Evolutionary conservation across 1,140 invertebrate species (phyloP), one percentile per base, ranked within the genome.

Genomic region (Drosophila nebulosa): DNA sequence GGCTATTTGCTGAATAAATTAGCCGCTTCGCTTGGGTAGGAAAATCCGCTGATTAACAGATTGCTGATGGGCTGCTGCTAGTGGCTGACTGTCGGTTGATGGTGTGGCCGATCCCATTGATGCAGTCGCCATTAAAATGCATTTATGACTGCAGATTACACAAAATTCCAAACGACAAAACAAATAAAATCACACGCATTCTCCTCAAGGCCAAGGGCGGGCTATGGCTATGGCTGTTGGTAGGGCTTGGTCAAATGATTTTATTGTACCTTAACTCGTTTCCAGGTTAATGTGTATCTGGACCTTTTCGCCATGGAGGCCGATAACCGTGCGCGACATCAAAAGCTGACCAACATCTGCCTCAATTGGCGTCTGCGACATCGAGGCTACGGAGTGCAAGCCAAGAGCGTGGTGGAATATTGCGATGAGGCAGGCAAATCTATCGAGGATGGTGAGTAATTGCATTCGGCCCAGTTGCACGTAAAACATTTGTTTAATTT

Each of bases 341-440:
- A 91, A 58, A 61, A 56, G 5, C 63, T 89, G 18, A 69, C 71
- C 24, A 91, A 90, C 59, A 61, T 69, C 67, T 91, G 90, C 26
- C 62, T 91, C 10, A 91, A 91, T 53, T 81, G 88, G 74, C 71
- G 84, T 39, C 57, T 91, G 32, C 59, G 70, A 39, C 64, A 68
- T 14, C 74, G 72, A 4, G 64, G 70, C 18, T 78, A 67, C 53
- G 74, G 69, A 10, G 30, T 91, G 32, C 70, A 50, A 30, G 90
- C 88, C 50, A 79, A 81, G 36, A 91, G 85, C 32, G 75, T 81
- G 3, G 72, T 91, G 57, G 85, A 91, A 66, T 91, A 91, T 69
- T 91, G 90, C 50, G 74, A 85, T 50, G 39, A 75, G 18, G 68
- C 83, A 4, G 79, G 65, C 26, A 74, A 64, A 9, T 69, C 76